Evolutionary conservation across 2,113 vertebrate genomes (phyloP), one percentile per base, ranked within the genome.

Genomic region (Cebidichthys violaceus): DNA sequence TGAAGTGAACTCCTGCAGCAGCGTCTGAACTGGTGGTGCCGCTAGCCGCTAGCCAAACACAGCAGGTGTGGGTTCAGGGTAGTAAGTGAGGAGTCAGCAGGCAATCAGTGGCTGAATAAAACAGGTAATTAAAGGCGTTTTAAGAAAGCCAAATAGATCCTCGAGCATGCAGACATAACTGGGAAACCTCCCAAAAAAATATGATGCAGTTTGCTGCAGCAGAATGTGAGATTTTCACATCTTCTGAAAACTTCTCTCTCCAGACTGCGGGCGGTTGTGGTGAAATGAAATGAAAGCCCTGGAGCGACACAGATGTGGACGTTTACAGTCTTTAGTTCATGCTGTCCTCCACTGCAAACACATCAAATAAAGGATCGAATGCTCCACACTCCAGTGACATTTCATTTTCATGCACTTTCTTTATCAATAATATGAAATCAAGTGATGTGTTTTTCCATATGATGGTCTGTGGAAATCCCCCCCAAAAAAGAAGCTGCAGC

Each of bases 271-370:
- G 50, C 17, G 2, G 15, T 2, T 22, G 6, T 6, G 27, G 9
- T 2, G 35, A 57, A 31, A 10, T 29, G 33, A 29, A 64, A 33
- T n/a, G n/a, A n/a, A n/a, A n/a, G n/a, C n/a, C 52, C 13, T 6
- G 24, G 10, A 77, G 75, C 11, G 2, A 69, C 37, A 55, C 66
- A 76, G 57, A 76, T 76, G 73, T 64, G 27, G 59, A 70, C 64
- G 52, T 52, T 50, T 35, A 60, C 20, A 45, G 57, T 14, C 55
- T 35, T 50, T 2, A 14, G 55, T 24, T 24, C 52, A 20, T 29
- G 2, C 60, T 50, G 31, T 37, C 64, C n/a, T 15, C 59, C 62
- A 31, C 70, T 50, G 60, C 27, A 66, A 65, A 73, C 50, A 20
- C 20, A 60, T 35, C 5, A 9, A 4, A 59, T 29, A 59, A 14